Base-by-base conservation (phyloP, 2,797 vertebrate species). In the Lutjanus argentimaculatus region DNA sequence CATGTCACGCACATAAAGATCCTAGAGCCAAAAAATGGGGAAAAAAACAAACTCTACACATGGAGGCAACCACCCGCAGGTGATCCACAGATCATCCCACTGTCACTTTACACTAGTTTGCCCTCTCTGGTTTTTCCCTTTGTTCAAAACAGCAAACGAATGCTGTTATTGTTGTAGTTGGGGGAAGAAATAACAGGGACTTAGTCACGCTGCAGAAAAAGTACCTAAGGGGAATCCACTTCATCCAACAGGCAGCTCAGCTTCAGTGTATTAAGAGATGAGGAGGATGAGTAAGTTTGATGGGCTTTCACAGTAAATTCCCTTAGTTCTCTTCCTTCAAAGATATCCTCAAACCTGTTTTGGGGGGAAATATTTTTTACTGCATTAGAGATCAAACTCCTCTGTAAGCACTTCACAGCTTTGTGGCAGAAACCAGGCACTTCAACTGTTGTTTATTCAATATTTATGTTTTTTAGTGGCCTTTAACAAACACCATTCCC, bases 171-270 rank as follows among this genome's bases (percentile, higher is more conserved):
- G 79, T 84, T 79, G 72, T 79, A 70, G 67, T 82, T 74, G 77
- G 80, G 68, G 82, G 72, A 81, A 67, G 71, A 90, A 83, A 85
- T 74, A 80, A 82, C 81, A 86, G 75, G 78, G 81, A 71, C 85
- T 90, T 87, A 83, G 79, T 92, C 88, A 82, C 75, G 56, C 85
- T 85, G 91, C 83, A 89, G 79, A 88, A 82, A 72, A 72, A 86
- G 67, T 67, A 86, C 80, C 83, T 85, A 62, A 85, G 85, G 87
- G 74, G 72, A 80, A 82, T 86, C 79, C 79, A 85, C 87, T 81
- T 69, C 90, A 72, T 85, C 77, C 77, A 82, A 74, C 62, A 72
- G 82, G 83, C 88, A 79, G 77, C 82, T 86, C 78, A 70, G 80
- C 78, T 72, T 63, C 78, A 80, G 70, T 84, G 91, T 80, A 75